These are phyloP conservation scores for Hylaeus anthracinus DNA, from an alignment of 1,140 invertebrate species.

Conservation along the genomic window DNA sequence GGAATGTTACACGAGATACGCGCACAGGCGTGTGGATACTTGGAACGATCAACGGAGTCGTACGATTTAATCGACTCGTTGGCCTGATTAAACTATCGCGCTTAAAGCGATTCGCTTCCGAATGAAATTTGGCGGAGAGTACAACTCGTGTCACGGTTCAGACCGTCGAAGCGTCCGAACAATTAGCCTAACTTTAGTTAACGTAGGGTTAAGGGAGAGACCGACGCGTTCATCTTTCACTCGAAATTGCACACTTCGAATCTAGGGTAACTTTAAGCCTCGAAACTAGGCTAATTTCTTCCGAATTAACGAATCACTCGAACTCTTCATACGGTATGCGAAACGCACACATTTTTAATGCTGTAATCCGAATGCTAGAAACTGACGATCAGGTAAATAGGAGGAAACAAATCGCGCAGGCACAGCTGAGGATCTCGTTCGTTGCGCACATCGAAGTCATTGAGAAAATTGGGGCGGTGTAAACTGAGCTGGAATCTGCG, in stretches of 20 bases:
- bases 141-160: not conserved
- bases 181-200: not conserved
- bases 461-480: too few species aligned
- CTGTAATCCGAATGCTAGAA: too few species aligned
- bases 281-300: not conserved
- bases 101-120: not conserved
- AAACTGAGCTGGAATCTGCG: too few species aligned
- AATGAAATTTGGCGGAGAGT: not conserved
- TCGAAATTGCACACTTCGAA: not conserved
- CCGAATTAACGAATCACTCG: not conserved
- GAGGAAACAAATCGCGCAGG: constrained; percentile 37
- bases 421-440: constrained; percentile 47
- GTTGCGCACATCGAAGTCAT: constrained; percentile 62
- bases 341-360: not conserved
- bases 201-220: not conserved
- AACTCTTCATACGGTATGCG: not conserved
- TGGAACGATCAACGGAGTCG: not conserved
- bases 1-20: not conserved
- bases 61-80: too few species aligned
- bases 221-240: not conserved
- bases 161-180: not conserved
- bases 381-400: too few species aligned
- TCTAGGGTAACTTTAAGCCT: not conserved
- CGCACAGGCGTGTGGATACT: not conserved
- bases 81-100: not conserved